phyloP scores from a whole-genome alignment of 2,888 invertebrate genomes.

The Cynaeus angustus region DNA sequence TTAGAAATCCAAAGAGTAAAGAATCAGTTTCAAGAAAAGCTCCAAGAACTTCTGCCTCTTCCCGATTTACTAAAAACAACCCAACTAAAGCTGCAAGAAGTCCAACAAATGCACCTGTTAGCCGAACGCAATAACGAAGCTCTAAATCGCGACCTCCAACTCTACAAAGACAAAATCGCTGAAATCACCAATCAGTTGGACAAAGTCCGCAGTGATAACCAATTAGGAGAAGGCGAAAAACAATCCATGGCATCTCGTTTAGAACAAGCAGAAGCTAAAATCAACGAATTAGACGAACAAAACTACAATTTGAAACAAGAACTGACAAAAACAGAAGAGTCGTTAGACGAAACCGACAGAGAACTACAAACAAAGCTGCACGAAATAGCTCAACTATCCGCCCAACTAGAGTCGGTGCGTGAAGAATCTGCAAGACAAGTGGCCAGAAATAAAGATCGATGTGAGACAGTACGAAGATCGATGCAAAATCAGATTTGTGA shows the following conservation, averaged over 20 bases:
- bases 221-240: conserved; percentile 72
- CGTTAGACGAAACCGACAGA: conserved; percentile 75
- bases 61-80: conserved; percentile 82
- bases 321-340: conserved; percentile 75
- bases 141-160: conserved; percentile 78
- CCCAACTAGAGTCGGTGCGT: conserved; percentile 78
- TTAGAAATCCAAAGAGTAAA: conserved; percentile 82
- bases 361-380: conserved; percentile 80
- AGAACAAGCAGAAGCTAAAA: conserved; percentile 62
- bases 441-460: conserved; percentile 78
- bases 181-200: conserved; percentile 72
- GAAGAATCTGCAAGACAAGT: conserved; percentile 81
- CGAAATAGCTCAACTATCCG: conserved; percentile 78
- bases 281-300: conserved; percentile 66
- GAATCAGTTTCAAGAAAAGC: conserved; percentile 82
- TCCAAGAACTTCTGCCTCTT: conserved; percentile 80
- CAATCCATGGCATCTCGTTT: conserved; percentile 66
- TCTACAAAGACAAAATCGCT: conserved; percentile 72
- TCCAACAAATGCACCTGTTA: conserved; percentile 79
- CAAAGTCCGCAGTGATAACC: conserved; percentile 73
- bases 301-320: conserved; percentile 67
- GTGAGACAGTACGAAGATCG: conserved; percentile 75
- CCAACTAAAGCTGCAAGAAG: conserved; percentile 79
- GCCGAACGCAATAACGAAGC: conserved; percentile 81
- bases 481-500: conserved; percentile 81